Base-by-base conservation (phyloP, 2,113 vertebrate species). In the Potamarius usumacintae region DNA sequence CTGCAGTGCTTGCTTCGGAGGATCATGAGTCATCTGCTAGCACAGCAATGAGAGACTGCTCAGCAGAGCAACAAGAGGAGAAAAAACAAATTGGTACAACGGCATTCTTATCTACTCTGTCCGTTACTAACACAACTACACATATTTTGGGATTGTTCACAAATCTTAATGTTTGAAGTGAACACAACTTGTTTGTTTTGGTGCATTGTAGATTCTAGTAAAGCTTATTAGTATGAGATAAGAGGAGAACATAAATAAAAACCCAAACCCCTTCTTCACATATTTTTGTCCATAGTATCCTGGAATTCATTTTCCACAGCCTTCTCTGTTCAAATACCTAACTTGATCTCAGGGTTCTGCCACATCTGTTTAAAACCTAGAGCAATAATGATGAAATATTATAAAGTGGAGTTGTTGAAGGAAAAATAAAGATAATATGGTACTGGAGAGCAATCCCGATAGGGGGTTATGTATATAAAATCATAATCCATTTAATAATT, bases 31-130 rank as follows among this genome's bases (percentile, higher is more conserved):
- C 71, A 74, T 77, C 67, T 74, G 55, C 14, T 20, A 76, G 50
- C 50, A 65, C 60, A 6, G 4, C 27, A 25, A 53, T 69, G 11
- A 77, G n/a, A 77, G 80, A 63, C 10, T 0, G 7, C 42, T 52
- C 57, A 50, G 4, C 69, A 34, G 8, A 63, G 50, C 57, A 42
- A 74, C 14, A 30, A 42, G 27, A 62, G 11, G 22, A 65, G 34
- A 78, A 77, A 65, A 20, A 7, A 27, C 42, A 65, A 25, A 69
- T 7, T 15, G 81, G 86, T 87, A 84, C 20, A 53, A 62, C 65
- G 1, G 0, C 30, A 42, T 82, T 62, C 34, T 5, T 22, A 12
- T 60, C 5, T 60, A 1, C 14, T 80, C 15, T 20, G 27, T 82
- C 10, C 9, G 8, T n/a, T 50, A 20, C 11, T 9, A 22, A 55